Conservation (phyloP, 37 sponge, comb jelly and placozoan species). For the Mnemiopsis leidyi region DNA sequence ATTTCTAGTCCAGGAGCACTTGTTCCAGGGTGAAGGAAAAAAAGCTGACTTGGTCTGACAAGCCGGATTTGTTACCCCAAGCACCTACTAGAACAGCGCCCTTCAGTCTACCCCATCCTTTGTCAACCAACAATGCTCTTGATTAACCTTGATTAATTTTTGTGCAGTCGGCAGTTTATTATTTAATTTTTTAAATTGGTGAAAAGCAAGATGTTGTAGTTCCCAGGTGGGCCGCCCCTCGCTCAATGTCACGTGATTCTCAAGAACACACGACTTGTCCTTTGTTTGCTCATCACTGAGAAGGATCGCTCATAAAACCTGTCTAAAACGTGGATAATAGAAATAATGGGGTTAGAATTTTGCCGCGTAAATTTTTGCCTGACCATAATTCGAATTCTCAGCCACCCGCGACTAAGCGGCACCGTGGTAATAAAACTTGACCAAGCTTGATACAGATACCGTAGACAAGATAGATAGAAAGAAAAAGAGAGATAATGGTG, state of each 20-base stretch:
- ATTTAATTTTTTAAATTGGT: not conserved
- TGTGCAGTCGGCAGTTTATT: not conserved
- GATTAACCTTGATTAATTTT: not conserved
- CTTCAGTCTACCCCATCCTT: not conserved
- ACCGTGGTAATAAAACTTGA: no score
- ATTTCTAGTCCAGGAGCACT: not conserved
- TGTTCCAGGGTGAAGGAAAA: not conserved
- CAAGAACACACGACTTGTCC: not conserved
- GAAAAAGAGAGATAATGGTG: no score
- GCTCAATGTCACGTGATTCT: not conserved
- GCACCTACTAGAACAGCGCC: not conserved
- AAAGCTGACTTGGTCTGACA: not conserved
- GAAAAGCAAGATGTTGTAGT: not conserved
- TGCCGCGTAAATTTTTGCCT: not conserved
- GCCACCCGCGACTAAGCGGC: not conserved
- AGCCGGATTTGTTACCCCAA: not conserved
- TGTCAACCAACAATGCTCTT: not conserved
- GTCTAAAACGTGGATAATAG: not conserved
- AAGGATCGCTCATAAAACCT: not conserved
- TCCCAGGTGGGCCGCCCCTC: not conserved
- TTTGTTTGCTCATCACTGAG: not conserved
- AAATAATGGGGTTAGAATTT: not conserved
- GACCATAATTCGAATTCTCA: not conserved
- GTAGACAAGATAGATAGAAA: no score
- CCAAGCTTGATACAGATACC: no score